Base-by-base conservation (phyloP, 2,888 invertebrate species). In the Drosophila neoperkinsi region DNA sequence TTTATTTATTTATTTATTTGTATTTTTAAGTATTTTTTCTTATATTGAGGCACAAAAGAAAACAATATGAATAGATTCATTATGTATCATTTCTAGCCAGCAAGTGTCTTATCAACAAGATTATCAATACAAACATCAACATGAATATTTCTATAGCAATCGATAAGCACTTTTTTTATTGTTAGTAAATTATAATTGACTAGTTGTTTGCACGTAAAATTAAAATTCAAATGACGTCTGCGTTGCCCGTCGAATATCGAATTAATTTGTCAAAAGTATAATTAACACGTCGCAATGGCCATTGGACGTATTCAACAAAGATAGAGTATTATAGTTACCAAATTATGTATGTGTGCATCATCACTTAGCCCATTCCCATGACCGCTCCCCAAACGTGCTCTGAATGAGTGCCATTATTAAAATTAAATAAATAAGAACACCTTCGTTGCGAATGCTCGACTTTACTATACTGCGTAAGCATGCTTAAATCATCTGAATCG, bases 231-330 rank as follows among this genome's bases (percentile, higher is more conserved):
- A 64, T 50, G 59, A 61, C 53, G 67, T 65, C 21, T 49, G 55
- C 46, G 28, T 49, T 65, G 59, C 64, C 59, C 64, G 55, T 59
- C 30, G 78, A 67, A 68, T 71, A 78, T 81, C 74, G 57, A 81
- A 81, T 78, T 66, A 77, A 80, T 74, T 74, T 81, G 71, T 80
- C 74, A 69, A 66, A 81, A 77, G 74, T 70, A 66, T 61, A 77
- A 77, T 75, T 70, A 79, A 77, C 77, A 77, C 78, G 73, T 75
- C 60, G 66, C 60, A 61, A 66, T 50, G 52, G 46, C 34, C 51
- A 41, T 28, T 50, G 21, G 38, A 34, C 33, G 36, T 41, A 34
- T 58, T 33, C 13, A 25, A 18, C n/a, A 25, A 36, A 66, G 55
- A 36, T 33, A 21, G 53, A 38, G 68, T 67, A 67, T 67, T 25